These are phyloP conservation scores for Orthosia gothica DNA, from an alignment of 2,888 invertebrate species.

Conservation along the genomic window DNA sequence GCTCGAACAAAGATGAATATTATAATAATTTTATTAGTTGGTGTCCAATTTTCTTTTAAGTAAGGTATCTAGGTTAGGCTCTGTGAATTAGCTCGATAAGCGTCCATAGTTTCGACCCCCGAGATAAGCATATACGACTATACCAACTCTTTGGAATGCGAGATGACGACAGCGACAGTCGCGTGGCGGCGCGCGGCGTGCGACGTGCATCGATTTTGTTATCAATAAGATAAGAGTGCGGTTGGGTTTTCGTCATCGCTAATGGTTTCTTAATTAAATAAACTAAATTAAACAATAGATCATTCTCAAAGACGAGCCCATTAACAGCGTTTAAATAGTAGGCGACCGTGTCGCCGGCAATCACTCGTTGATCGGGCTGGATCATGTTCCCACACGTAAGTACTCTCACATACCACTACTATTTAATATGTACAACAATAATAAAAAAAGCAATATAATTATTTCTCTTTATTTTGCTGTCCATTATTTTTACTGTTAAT, in stretches of 20 bases:
- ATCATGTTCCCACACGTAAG: slow-evolving; percentile 54
- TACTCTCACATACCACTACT: not conserved
- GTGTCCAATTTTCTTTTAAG: not conserved
- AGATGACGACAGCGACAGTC: not conserved
- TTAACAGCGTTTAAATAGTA: slow-evolving; percentile 53
- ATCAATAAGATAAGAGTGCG: slow-evolving; percentile 51
- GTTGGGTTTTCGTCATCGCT: slow-evolving; percentile 44
- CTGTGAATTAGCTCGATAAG: not conserved
- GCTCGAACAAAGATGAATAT: not conserved
- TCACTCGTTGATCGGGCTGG: slow-evolving; percentile 10
- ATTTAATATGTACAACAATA: not conserved
- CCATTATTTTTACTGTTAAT: not conserved
- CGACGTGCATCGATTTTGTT: slow-evolving; percentile 41
- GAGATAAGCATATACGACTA: not conserved
- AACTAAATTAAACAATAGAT: slow-evolving; percentile 18
- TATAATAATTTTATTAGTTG: not conserved
- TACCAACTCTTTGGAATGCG: not conserved
- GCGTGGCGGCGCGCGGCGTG: slow-evolving; percentile 4
- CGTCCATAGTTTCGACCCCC: not conserved
- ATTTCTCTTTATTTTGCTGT: not conserved
- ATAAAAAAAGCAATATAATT: not conserved
- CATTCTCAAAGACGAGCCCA: slow-evolving; percentile 17
- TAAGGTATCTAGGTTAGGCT: not conserved
- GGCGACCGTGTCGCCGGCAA: not conserved
- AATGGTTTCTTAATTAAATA: slow-evolving; percentile 44